phyloP scores from a whole-genome alignment of 2,888 invertebrate species.

The Malthinus seriepunctatus region DNA sequence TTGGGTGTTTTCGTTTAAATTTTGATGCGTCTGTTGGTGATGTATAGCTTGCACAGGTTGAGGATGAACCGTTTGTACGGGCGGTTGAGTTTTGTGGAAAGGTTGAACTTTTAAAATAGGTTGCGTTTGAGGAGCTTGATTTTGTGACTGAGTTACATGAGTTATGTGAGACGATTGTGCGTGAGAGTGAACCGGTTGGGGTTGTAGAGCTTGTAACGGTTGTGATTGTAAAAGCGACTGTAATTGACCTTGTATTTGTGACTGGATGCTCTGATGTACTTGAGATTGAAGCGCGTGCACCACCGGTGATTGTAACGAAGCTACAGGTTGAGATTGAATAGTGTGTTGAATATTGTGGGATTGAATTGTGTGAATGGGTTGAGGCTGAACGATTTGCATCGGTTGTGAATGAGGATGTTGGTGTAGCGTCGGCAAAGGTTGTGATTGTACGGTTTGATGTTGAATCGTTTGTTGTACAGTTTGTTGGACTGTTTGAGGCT shows the following conservation, averaged over 20 bases:
- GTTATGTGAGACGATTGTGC: constrained; percentile 35
- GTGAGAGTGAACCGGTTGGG: constrained; percentile 44
- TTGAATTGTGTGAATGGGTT: constrained; percentile 44
- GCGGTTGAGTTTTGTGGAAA: constrained; percentile 51
- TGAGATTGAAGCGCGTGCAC: constrained; percentile 27
- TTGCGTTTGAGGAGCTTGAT: constrained; percentile 39
- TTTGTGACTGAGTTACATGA: constrained; percentile 31
- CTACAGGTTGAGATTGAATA: constrained; percentile 32
- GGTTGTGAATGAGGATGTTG: constrained; percentile 48
- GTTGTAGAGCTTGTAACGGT: constrained; percentile 23
- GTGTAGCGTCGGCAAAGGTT: constrained; percentile 46
- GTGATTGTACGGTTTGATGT: constrained; percentile 49
- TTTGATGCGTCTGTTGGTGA: constrained; percentile 33
- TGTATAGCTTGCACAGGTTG: constrained; percentile 45
- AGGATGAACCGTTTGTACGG: constrained; percentile 51
- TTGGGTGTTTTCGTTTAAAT: constrained; percentile 32
- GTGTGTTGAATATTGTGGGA: constrained; percentile 33
- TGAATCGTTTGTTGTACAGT: constrained; percentile 48
- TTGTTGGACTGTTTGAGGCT: constrained; percentile 44
- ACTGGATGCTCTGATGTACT: constrained; percentile 31
- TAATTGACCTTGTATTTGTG: constrained; percentile 32
- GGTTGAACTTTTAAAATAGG: constrained; percentile 45
- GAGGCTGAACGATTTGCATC: constrained; percentile 52
- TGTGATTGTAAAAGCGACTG: constrained; percentile 31
- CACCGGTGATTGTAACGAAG: constrained; percentile 28